Evolutionary conservation across 2,113 vertebrate species (phyloP).

Genomic region (Bagarius yarrelli): DNA sequence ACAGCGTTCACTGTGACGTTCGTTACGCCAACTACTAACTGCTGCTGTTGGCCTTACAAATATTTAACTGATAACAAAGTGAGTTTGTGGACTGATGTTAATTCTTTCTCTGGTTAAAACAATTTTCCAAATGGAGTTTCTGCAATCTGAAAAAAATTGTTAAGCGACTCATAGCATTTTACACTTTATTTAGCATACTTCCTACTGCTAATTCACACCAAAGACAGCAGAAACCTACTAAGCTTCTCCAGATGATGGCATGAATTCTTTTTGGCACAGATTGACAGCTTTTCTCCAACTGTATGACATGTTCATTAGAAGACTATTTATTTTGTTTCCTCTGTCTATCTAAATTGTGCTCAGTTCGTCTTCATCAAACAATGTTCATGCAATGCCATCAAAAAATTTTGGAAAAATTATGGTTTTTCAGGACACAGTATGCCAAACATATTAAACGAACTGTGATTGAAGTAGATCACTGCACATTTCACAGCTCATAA

Average conservation of each 20-base stretch:
- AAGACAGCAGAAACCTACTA: constrained; percentile 7
- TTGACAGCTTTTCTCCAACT: background rate
- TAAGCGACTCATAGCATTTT: background rate
- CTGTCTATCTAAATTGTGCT: background rate
- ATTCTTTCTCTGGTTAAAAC: too few species aligned
- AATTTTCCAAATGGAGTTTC: too few species aligned
- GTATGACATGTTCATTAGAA: constrained; percentile 23
- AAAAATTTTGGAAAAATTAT: background rate
- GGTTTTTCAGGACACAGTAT: background rate
- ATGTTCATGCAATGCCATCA: background rate
- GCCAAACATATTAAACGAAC: background rate
- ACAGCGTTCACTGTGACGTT: too few species aligned
- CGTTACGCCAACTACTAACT: too few species aligned
- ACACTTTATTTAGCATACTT: constrained; percentile 37
- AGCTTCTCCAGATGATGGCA: constrained; percentile 26
- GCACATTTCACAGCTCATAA: constrained; percentile 10
- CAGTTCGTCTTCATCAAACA: background rate
- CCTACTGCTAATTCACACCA: constrained; percentile 39
- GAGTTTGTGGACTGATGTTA: too few species aligned
- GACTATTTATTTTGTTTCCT: constrained; percentile 20
- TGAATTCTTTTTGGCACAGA: constrained; percentile 27
- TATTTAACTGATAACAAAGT: too few species aligned
- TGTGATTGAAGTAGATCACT: constrained; percentile 1
- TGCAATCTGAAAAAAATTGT: background rate
- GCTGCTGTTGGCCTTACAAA: background rate